phyloP scores from a whole-genome alignment of 2,888 invertebrate species.

The Scaptomyza parva region DNA sequence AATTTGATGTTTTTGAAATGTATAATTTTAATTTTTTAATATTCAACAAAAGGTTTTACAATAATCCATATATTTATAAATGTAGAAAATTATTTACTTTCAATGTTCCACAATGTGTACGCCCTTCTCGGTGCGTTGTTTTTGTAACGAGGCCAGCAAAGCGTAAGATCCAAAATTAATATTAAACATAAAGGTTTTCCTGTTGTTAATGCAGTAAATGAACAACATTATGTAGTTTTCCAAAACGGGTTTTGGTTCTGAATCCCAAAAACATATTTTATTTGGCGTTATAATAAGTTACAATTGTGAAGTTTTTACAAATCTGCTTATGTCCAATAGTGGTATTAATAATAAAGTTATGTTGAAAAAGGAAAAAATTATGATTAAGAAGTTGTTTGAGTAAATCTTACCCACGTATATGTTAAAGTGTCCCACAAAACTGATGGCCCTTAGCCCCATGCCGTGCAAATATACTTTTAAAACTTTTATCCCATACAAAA shows the following conservation, averaged over 20 bases:
- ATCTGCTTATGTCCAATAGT: conserved; percentile 55
- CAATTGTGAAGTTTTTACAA: conserved; percentile 50
- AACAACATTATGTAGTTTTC: not conserved
- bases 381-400: conserved; percentile 21
- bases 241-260: conserved; percentile 3
- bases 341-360: conserved; percentile 27
- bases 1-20: not conserved
- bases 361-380: conserved; percentile 27
- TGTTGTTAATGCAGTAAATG: conserved; percentile 1
- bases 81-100: too few relatives aligned
- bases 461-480: conserved; percentile 12
- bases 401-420: conserved; percentile 52
- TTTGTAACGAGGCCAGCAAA: not conserved
- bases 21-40: not conserved
- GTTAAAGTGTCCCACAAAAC: conserved; percentile 44
- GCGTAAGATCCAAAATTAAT: too few relatives aligned
- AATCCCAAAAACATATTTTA: conserved; percentile 51
- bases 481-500: conserved; percentile 54
- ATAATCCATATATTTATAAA: too few relatives aligned
- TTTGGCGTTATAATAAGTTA: conserved; percentile 41
- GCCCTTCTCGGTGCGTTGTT: not conserved
- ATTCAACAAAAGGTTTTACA: not conserved
- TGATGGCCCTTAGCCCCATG: conserved; percentile 32
- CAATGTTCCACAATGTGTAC: too few relatives aligned
- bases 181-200: not conserved